Base-by-base conservation (phyloP, 2,797 vertebrate species). In the Arremon aurantiirostris region DNA sequence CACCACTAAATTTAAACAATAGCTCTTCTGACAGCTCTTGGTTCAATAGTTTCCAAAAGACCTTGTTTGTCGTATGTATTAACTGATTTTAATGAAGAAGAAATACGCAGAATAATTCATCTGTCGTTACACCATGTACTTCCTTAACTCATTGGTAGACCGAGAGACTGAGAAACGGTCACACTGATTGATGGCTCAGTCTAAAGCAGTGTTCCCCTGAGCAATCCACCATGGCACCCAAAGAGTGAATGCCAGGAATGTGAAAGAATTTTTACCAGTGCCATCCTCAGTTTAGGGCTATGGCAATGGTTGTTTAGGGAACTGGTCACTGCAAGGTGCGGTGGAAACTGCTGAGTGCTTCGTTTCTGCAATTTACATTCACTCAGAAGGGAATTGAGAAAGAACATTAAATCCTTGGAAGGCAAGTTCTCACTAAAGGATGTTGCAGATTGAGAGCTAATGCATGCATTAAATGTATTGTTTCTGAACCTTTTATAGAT, bases 141-240 rank as follows among this genome's bases (percentile, higher is more conserved):
- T 92, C 61, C 47, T 76, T 59, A 72, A 21, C 32, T 88, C 70
- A 53, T 26, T 63, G 77, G 79, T 76, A 94, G 94, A 88, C 47
- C 59, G 34, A 61, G 64, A 94, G 66, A 8, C 46, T 70, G 59
- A 90, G 41, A 90, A 86, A n/a, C 28, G 76, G 30, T 24, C 93
- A 41, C 64, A 53, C 20, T 96, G 93, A 97, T 70, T 88, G 90
- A 96, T 88, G 83, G 56, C 75, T 92, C 50, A 92, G 83, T 95
- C 86, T 82, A 95, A 95, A 95, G 70, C 53, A 46, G 28, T 56
- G 49, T 42, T 84, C 57, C 87, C 46, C 73, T 94, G 57, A 94
- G 79, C 82, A 90, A 14, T 27, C 20, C 68, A 64, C 86, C 37
- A 55, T 63, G 79, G 68, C 53, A 88, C 55, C 7, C 5, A 44